Evolutionary conservation across 2,888 invertebrate genomes (phyloP).

Genomic region (Agrochola lota): DNA sequence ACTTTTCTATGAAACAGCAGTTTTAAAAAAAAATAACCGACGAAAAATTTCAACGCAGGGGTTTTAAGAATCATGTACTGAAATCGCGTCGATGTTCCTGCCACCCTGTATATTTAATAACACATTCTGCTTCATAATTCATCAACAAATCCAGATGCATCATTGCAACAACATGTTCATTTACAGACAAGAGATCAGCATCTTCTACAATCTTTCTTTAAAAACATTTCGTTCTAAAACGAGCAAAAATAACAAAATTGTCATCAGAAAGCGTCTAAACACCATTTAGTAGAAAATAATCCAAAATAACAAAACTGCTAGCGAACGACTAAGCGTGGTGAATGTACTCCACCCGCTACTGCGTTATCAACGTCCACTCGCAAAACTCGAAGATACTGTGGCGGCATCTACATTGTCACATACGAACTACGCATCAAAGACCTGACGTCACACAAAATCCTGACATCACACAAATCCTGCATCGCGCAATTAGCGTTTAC

Average conservation of each 20-base stretch:
- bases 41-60: too few relatives aligned
- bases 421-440: too few relatives aligned
- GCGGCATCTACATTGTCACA: too few relatives aligned
- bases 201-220: not conserved
- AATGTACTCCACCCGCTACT: slow-evolving; percentile 69
- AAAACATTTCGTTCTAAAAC: slow-evolving; percentile 8
- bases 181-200: not conserved
- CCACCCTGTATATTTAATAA: not conserved
- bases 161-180: not conserved
- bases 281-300: slow-evolving; percentile 60
- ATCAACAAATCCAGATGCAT: not conserved
- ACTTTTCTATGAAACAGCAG: too few relatives aligned
- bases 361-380: slow-evolving; percentile 61
- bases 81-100: too few relatives aligned
- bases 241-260: slow-evolving; percentile 24
- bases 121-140: not conserved
- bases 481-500: too few relatives aligned
- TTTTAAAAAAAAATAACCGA: too few relatives aligned
- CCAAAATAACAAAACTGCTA: slow-evolving; percentile 58
- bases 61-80: too few relatives aligned
- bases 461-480: too few relatives aligned
- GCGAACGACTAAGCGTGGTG: slow-evolving; percentile 71
- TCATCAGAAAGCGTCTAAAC: slow-evolving; percentile 55
- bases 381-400: not conserved
- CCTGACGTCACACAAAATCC: too few relatives aligned